Percentiles rank a stretch among this genome's conserved stretches.
Evolutionary conservation across 2,113 vertebrate genomes (phyloP).

Genomic region (Papio anubis): DNA sequence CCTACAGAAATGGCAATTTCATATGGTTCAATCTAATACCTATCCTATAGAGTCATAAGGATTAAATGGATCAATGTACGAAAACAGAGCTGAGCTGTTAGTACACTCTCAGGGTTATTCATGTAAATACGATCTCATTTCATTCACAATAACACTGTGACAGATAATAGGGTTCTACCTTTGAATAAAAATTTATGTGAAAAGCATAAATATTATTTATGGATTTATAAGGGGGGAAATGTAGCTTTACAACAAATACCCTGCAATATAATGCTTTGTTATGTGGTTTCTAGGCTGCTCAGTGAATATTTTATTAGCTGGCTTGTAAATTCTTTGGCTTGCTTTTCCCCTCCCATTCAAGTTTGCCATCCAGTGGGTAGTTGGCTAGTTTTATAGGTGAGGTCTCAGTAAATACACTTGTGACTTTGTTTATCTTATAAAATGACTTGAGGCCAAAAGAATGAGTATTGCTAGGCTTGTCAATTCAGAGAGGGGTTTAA

Average conservation of each 20-base stretch:
- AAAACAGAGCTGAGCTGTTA: too few relatives aligned
- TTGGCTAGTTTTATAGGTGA: neutral
- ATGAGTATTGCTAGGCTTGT: neutral
- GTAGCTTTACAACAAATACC: neutral
- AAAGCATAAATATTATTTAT: neutral
- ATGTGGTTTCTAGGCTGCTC: neutral
- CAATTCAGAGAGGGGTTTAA: neutral
- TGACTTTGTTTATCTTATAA: constrained; percentile 46
- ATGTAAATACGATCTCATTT: neutral
- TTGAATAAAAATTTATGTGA: neutral
- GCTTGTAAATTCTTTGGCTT: neutral
- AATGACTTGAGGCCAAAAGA: neutral
- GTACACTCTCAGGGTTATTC: neutral
- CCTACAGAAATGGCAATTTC: neutral
- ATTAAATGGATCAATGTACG: neutral
- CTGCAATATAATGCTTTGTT: neutral
- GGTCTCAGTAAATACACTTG: neutral
- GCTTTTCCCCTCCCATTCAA: neutral
- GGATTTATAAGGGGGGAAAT: neutral
- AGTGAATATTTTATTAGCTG: neutral
- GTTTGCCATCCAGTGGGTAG: neutral
- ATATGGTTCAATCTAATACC: neutral
- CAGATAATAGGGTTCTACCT: neutral
- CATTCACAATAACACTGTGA: neutral
- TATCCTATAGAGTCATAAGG: neutral